These are phyloP conservation scores for Thumatha senex DNA, from an alignment of 2,888 invertebrate genomes.

Conservation along the genomic window DNA sequence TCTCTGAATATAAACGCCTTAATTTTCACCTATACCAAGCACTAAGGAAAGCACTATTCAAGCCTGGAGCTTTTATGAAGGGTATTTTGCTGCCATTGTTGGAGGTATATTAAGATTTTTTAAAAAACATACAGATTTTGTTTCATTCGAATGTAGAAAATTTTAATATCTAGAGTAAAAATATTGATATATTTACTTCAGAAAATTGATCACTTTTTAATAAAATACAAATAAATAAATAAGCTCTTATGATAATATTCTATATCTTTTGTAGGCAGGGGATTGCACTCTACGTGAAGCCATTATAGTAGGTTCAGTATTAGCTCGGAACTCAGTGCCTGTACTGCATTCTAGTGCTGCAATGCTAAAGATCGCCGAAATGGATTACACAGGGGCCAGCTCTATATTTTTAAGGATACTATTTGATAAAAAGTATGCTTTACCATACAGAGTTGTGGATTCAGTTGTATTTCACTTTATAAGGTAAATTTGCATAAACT, in stretches of 20 bases:
- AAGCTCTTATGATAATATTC: too few species aligned
- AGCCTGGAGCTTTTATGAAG: conserved; percentile 99
- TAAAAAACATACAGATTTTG: not conserved
- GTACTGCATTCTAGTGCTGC: conserved; percentile 98
- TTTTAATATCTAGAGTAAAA: too few species aligned
- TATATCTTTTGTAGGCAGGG: conserved; percentile 85
- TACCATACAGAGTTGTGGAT: conserved; percentile 97
- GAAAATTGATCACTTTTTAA: too few species aligned
- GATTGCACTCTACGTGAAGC: conserved; percentile 98
- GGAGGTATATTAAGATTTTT: conserved; percentile 66
- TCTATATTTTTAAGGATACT: conserved; percentile 97
- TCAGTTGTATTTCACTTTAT: conserved; percentile 97
- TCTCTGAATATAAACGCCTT: conserved; percentile 96
- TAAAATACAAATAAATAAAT: too few species aligned
- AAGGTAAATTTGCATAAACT: conserved; percentile 80
- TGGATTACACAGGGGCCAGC: conserved; percentile 98
- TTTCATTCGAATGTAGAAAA: not conserved
- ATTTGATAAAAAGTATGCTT: conserved; percentile 98
- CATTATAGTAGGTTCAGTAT: conserved; percentile 95
- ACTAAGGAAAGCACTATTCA: conserved; percentile 95
- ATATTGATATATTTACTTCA: too few species aligned
- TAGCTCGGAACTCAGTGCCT: conserved; percentile 96
- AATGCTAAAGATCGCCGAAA: conserved; percentile 97
- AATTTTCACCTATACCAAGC: conserved; percentile 99
- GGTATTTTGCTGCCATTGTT: conserved; percentile 89